Base-by-base conservation (phyloP, 1,140 invertebrate species). In the Ceratosolen fusciceps region DNA sequence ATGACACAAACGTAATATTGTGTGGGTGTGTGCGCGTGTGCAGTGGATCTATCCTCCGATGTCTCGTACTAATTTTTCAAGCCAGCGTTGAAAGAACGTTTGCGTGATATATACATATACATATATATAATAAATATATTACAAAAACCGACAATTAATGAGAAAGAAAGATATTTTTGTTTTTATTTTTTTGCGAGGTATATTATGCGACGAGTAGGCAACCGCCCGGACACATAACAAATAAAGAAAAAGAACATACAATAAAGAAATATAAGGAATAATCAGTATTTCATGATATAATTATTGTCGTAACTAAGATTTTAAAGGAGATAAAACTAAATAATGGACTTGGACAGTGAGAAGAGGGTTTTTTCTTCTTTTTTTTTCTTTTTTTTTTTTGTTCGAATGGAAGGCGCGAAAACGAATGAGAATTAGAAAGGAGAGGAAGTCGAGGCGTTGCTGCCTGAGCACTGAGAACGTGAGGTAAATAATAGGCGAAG, bases 221-320 rank as follows among this genome's bases (percentile, higher is more conserved):
- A 88, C 86, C 85, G 84, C 83, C 83, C 83, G 79, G 81, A 81
- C 82, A 71, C 47, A 71, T 80, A 79, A 81, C 82, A 87, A 85
- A 77, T 56, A 31, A 49, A 26, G 60, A 79, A 87, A 86, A 84
- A 85, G 77, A 88, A n/a, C n/a, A n/a, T n/a, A 71, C 79, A 79
- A 81, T 83, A 87, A 85, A 77, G 68, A 31, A 49, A 26, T 71
- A 79, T 88, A 86, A 84, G 85, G 77, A 88, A n/a, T n/a, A n/a
- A 89, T 87, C 88, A 89, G 88, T 89, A 89, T 89, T 89, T 88
- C 83, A 85, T 83, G 80, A 82, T 84, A 81, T 83, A 80, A 85
- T 80, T 47, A 52, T 31, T 83, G 83, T 84, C 81, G 80, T 83
- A 82, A 83, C 81, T 82, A 81, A 71, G 56, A 19, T 67, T 81